These are phyloP conservation scores for Arvicanthis niloticus DNA, from an alignment of 2,113 vertebrate species.

Conservation along the genomic window DNA sequence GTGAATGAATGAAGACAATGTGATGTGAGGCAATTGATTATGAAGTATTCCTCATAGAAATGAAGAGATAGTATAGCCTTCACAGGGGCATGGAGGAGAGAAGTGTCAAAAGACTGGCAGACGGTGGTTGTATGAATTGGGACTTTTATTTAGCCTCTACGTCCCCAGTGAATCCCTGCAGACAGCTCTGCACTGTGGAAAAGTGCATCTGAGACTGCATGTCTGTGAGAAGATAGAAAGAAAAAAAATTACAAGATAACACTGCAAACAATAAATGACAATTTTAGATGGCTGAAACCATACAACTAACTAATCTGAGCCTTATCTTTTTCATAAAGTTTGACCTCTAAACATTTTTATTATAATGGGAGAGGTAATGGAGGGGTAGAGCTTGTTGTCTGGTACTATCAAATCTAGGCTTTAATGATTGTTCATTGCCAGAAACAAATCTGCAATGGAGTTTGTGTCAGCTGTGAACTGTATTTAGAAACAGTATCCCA, in stretches of 20 bases:
- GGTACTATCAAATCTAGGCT: background rate
- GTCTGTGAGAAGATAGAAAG: background rate
- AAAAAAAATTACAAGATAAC: background rate
- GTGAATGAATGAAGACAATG: background rate
- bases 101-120: background rate
- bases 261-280: background rate
- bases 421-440: background rate
- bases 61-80: background rate
- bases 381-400: background rate
- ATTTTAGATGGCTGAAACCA: background rate
- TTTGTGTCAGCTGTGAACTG: background rate
- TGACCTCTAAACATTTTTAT: background rate
- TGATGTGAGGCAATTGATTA: background rate
- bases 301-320: background rate
- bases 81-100: background rate
- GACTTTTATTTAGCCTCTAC: background rate
- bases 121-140: background rate
- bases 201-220: fast-evolving
- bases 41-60: background rate
- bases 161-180: background rate
- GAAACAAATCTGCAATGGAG: background rate
- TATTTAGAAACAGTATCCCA: background rate
- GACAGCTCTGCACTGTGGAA: background rate
- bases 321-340: background rate
- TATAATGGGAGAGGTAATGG: background rate